These are phyloP conservation scores for Strigops habroptila DNA, from an alignment of 2,113 vertebrate genomes.

Conservation along the genomic window DNA sequence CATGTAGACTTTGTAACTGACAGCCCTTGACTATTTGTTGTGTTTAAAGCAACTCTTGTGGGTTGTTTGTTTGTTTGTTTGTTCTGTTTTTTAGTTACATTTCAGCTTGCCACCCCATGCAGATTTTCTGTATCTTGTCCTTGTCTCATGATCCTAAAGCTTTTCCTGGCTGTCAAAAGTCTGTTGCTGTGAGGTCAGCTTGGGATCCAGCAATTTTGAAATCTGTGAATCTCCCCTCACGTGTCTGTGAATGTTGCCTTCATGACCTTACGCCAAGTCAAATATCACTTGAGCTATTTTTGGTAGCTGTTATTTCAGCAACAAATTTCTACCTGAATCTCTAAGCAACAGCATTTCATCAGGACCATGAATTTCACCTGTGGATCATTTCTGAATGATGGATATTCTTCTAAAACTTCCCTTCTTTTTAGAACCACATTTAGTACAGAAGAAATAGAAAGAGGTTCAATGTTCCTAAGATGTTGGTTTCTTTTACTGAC, in stretches of 20 bases:
- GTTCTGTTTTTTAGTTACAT: background rate
- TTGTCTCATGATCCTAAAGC: background rate
- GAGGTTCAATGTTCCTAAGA: background rate
- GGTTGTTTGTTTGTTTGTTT: background rate
- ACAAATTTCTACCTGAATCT: background rate
- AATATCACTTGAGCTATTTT: constrained; percentile 18
- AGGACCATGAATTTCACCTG: background rate
- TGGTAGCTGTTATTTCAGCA: background rate
- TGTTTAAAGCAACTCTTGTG: background rate
- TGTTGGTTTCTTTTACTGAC: background rate
- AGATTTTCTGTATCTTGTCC: background rate
- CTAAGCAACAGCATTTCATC: background rate
- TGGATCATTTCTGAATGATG: background rate
- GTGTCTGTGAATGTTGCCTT: background rate
- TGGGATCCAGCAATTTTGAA: background rate
- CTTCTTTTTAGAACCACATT: background rate
- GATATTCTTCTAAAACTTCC: background rate
- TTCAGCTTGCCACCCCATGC: background rate
- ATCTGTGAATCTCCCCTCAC: background rate
- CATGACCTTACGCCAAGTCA: background rate
- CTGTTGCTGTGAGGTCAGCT: background rate
- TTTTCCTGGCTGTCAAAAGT: background rate
- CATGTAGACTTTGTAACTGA: background rate
- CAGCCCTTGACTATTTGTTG: background rate
- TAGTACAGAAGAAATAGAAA: background rate